Percentiles rank a stretch among this genome's conserved stretches.
Evolutionary conservation across 53 echinoderm and acorn worm species (phyloP).

Genomic region (Hippasteria phrygiana): DNA sequence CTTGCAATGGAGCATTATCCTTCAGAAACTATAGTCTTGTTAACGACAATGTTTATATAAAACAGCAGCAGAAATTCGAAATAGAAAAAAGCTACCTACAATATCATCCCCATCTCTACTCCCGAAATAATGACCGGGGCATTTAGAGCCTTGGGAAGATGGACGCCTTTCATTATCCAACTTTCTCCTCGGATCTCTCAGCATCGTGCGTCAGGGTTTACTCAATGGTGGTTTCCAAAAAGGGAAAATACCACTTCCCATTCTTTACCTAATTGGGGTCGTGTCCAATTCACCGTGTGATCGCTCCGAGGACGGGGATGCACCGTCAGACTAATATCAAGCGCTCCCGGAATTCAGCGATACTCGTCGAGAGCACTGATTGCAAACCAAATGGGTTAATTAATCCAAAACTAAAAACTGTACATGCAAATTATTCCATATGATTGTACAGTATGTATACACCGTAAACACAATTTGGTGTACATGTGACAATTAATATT

Average conservation of each 20-base stretch:
- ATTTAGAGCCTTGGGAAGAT: not conserved
- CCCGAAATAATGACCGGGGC: not conserved
- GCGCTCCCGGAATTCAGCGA: not conserved
- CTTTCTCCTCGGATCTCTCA: not conserved
- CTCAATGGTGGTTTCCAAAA: not conserved
- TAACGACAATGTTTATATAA: no score
- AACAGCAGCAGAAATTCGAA: no score
- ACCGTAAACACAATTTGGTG: no score
- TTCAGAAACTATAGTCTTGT: no score
- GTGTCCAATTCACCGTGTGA: conserved; percentile 55
- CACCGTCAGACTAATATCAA: conserved; percentile 13
- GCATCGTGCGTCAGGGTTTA: conserved; percentile 24
- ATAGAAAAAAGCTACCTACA: not conserved
- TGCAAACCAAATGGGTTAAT: conserved; percentile 35
- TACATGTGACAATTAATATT: no score
- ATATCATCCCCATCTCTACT: not conserved
- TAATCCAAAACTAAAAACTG: not conserved
- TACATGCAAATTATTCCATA: not conserved
- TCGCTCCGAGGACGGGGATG: not conserved
- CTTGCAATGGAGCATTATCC: no score
- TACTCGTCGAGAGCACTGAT: not conserved
- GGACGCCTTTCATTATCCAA: conserved; percentile 4
- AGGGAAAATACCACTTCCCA: not conserved
- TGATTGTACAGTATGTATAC: no score
- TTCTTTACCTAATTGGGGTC: conserved; percentile 41